Base-by-base conservation (phyloP, 2,113 vertebrate species). In the Passer domesticus region DNA sequence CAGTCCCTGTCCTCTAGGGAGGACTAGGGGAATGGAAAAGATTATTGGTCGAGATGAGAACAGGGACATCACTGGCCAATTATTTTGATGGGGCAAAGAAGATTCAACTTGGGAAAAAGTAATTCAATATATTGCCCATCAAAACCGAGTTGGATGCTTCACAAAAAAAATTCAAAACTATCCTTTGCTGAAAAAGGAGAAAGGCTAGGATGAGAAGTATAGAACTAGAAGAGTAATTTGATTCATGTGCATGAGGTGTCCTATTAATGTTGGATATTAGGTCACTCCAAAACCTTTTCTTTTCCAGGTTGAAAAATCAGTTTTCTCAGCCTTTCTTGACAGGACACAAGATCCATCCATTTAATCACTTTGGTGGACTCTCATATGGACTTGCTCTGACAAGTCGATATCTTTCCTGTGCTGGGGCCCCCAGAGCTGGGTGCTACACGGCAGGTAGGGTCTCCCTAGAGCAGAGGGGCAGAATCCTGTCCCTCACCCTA, bases 391-490 rank as follows among this genome's bases (percentile, higher is more conserved):
- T 55, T 46, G 9, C 2, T 33, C 33, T 19, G 21, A 14, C 13
- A 46, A 7, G 3, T 33, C 0, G 0, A 10, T 28, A 9, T 27
- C 11, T 6, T 4, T 47, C 58, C 49, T 64, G 15, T 47, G 4
- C 9, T 55, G 49, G 13, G 18, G 8, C 1, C 15, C 22, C 18
- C n/a, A 46, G 59, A 47, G 11, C 28, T 47, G 49, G 16, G 15
- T 46, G 27, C 28, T 3, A 11, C 11, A 4, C 27, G 39, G 1
- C 14, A 39, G 39, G 8, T 22, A 7, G 21, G 25, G 1, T 37
- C 33, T 63, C 17, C 11, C 14, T 22, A 83, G 39, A 44, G 31
- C 19, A n/a, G 20, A 83, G 22, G 16, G 33, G 27, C 21, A 73
- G 41, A 63, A 73, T 64, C 18, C 22, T 6, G 11, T 73, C 22